Conservation (phyloP, 1,140 invertebrate species). For the Anagrus nilaparvatae region DNA sequence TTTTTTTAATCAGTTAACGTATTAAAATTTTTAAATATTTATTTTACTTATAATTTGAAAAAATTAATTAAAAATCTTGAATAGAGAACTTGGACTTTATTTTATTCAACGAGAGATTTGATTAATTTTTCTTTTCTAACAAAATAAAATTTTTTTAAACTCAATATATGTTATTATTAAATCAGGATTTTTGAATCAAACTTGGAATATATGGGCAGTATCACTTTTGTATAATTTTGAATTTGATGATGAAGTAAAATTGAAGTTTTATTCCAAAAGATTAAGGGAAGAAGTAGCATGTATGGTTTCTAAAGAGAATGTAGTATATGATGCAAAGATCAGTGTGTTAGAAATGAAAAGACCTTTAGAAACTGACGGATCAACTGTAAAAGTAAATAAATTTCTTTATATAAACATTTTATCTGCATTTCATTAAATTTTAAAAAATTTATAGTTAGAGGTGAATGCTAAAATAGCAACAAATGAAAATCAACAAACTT, state of each 20-base stretch:
- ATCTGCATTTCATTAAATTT: neutral
- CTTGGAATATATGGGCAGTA: conserved; percentile 31
- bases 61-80: no score
- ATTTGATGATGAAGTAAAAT: conserved; percentile 20
- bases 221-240: conserved; percentile 28
- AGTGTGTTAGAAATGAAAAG: conserved; percentile 17
- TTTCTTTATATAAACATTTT: no score
- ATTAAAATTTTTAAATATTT: no score
- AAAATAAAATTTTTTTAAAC: no score
- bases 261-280: conserved; percentile 31
- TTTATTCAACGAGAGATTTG: no score
- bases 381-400: conserved; percentile 23
- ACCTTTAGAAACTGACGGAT: conserved; percentile 17
- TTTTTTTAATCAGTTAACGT: no score
- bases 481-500: conserved; percentile 14
- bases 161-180: neutral
- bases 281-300: conserved; percentile 32
- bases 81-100: no score
- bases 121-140: no score
- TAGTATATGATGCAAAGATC: conserved; percentile 25
- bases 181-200: conserved; percentile 23
- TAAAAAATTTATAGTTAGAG: conserved; percentile 22
- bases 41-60: no score
- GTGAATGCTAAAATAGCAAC: conserved; percentile 15
- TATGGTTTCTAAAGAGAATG: conserved; percentile 24